Evolutionary conservation across 2,797 vertebrate genomes (phyloP), one percentile per base, ranked within the genome.

Genomic region (Sebastiscus tertius): DNA sequence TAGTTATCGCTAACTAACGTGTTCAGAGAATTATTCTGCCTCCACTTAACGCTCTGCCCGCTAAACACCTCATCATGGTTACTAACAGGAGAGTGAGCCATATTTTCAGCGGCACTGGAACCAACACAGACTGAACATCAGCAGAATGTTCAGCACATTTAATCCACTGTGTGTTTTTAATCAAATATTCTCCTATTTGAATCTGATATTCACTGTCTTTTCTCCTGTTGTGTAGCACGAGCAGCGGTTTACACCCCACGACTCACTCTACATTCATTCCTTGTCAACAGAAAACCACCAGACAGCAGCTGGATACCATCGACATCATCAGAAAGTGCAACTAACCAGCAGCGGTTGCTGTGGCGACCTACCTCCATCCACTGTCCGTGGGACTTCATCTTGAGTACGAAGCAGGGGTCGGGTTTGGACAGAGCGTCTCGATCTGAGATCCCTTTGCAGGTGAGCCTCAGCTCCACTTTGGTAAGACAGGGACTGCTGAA

Each of bases 371-470:
- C 98, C 98, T 99, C 98, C 73, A 98, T 97, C 98, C 98, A 99
- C 85, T 98, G 97, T 8, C 98, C 97, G 0, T 99, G 97, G 0
- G 97, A 98, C 93, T 98, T 95, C 98, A 98, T 99, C 90, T 99
- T 99, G 74, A 99, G 96, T 87, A 98, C 93, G 71, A 99, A 89
- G 66, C 98, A 99, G 64, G 98, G 98, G 87, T 99, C 98, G 0
- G 98, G 98, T 65, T 98, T 99, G 82, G 97, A 98, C 85, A 98
- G 96, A 0, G 97, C 97, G 56, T 99, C 98, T 18, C 98, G 95
- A 94, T 99, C 98, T 0, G 95, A 97, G 87, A 99, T 96, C 9
- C 98, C 96, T 86, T 97, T 98, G 90, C 98, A 99, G 0, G 97
- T 96, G 62, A 99, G 94, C 13, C 98, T 92, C 83, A 99, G 92